Evolutionary conservation across 2,113 vertebrate species (phyloP), one percentile per base, ranked within the genome.

Genomic region (Mungos mungo): DNA sequence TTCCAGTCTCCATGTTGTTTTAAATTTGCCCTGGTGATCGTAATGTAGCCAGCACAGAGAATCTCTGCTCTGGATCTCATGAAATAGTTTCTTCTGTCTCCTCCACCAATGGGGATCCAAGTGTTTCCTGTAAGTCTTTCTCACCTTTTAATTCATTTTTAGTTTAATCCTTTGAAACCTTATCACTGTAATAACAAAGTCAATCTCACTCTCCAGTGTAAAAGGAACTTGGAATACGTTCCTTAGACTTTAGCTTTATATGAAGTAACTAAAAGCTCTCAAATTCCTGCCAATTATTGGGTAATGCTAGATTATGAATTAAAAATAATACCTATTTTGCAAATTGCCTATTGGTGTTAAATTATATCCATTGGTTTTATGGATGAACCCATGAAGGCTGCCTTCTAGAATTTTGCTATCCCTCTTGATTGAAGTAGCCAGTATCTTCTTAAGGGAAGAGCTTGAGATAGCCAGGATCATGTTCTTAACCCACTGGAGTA

Each of bases 91-190:
- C 4, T 50, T 76, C 54, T 74, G 1, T 41, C 27, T 35, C 23
- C 12, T 47, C 31, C 88, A 38, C 19, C 57, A 60, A 0, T 60
- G 81, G 93, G 54, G 33, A 16, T 71, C 57, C 35, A n/a, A 3
- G n/a, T 57, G 31, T 76, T 92, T 90, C 69, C 38, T 50, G 0
- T 85, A 38, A 41, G 23, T 47, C 41, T 35, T 72, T 47, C 27
- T n/a, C 54, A 7, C 19, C 27, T 12, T 9, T 11, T 66, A 71
- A 80, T 54, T 97, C n/a, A 92, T 71, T 90, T 96, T 88, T 81
- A 88, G 12, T 88, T 92, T 94, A 86, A 92, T 95, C 52, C 60
- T 93, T 96, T 93, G 96, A 98, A 94, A 92, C 92, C 2, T 95
- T 93, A 96, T 93, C 74, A 21, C 79, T 68, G 8, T 88, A 88